Base-by-base conservation (phyloP, 2,113 vertebrate genomes). In the Podarcis muralis region DNA sequence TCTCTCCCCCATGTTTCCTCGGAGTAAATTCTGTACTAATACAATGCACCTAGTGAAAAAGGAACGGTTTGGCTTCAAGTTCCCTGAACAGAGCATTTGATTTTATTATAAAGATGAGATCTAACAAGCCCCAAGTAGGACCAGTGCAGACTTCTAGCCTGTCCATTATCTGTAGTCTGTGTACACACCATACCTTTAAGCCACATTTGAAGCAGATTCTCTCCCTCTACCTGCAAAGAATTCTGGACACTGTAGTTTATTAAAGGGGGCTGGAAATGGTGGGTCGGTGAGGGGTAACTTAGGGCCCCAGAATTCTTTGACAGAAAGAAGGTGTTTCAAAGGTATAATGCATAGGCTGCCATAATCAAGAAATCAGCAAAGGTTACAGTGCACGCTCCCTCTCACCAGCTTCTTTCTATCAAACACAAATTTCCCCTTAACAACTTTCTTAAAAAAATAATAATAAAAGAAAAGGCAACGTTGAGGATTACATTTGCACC, bases 21-120 rank as follows among this genome's bases (percentile, higher is more conserved):
- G 98, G 98, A 69, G 99, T 99, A 95, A 99, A 99, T 93, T 99
- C 99, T 0, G 98, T 99, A 94, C 98, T 99, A 96, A 99, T 99
- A 93, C 99, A 99, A 94, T 99, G 98, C 30, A 99, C 98, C 98
- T 99, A 92, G 83, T 15, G 84, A 93, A 90, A 94, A 93, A 89
- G 92, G 94, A 37, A 93, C 87, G 93, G 87, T 74, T 62, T 85
- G 85, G 32, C 62, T 82, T 95, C n/a, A 85, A 75, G 53, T 71
- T 62, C 40, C 65, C 77, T 91, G 53, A 84, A n/a, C n/a, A 57
- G 1, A 2, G 12, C 5, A 43, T 65, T 85, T 76, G 71, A 7
- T 23, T 22, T 81, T 81, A 66, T 35, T 40, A 30, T 66, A 30
- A 13, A 66, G 37, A 13, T n/a, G n/a, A 13, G 25, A 62, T 13